Evolutionary conservation across 2,797 vertebrate species (phyloP).

Genomic region (Clarias fuscus): DNA sequence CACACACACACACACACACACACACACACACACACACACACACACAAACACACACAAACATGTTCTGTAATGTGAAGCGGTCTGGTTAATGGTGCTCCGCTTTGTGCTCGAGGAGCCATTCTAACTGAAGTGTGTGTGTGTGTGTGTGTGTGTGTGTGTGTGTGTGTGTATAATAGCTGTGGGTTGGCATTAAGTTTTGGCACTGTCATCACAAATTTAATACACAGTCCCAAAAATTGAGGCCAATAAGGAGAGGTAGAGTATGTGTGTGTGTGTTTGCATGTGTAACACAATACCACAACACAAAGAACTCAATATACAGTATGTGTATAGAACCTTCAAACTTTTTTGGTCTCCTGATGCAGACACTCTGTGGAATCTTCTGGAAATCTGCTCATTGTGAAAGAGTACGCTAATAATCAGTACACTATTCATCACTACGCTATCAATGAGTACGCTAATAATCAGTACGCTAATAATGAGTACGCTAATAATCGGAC

Average conservation of each 20-base stretch:
- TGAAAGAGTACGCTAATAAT: background rate
- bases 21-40: background rate
- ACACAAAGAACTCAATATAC: too few species aligned
- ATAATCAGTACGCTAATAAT: too few species aligned
- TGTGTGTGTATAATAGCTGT: constrained; percentile 25
- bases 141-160: constrained; percentile 38
- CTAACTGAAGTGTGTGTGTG: background rate
- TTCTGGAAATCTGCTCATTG: background rate
- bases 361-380: background rate
- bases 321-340: too few species aligned
- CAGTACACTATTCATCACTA: too few species aligned
- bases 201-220: constrained; percentile 33
- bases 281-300: background rate
- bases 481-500: too few species aligned
- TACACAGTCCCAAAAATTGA: constrained; percentile 26
- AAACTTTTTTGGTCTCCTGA: too few species aligned
- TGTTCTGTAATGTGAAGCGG: constrained; percentile 19
- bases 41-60: background rate
- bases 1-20: background rate
- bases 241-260: constrained; percentile 32
- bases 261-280: background rate
- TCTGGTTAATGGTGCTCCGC: constrained; percentile 25
- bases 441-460: too few species aligned
- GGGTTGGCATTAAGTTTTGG: constrained; percentile 43
- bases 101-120: constrained; percentile 30